phyloP scores from a whole-genome alignment of 2,797 vertebrate genomes.

The Anguilla megastoma region DNA sequence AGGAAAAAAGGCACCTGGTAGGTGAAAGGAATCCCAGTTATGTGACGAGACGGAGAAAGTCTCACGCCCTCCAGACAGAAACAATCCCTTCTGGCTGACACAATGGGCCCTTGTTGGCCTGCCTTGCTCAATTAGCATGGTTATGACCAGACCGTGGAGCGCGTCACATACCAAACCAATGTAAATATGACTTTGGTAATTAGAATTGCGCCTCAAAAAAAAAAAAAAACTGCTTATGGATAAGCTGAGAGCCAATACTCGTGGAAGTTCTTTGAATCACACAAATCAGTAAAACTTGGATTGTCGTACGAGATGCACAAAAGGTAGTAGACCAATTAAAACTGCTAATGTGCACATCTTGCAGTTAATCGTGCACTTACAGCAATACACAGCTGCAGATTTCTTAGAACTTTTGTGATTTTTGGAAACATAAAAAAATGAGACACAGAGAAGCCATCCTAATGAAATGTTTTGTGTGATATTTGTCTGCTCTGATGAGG shows the following conservation, averaged over 20 bases:
- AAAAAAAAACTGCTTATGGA: not conserved
- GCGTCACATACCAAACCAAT: not conserved
- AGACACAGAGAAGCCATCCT: slow-evolving; percentile 10
- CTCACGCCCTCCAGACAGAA: not conserved
- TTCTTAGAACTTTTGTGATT: not conserved
- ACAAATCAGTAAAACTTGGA: not conserved
- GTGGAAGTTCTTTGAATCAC: not conserved
- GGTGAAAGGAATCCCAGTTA: not conserved
- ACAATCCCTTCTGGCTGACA: not conserved
- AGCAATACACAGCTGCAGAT: not conserved
- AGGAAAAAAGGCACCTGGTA: not conserved
- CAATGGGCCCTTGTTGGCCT: not conserved
- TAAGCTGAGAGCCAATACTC: not conserved
- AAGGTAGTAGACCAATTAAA: not conserved
- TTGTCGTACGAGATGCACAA: not conserved
- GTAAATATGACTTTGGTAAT: not conserved
- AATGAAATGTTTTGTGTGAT: not conserved
- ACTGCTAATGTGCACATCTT: not conserved
- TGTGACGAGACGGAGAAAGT: not conserved
- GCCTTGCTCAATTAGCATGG: not conserved
- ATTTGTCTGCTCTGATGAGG: not conserved
- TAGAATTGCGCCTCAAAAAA: not conserved
- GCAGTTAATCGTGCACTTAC: not conserved
- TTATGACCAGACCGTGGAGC: not conserved
- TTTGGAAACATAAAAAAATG: slow-evolving; percentile 47